Evolutionary conservation across 1,140 invertebrate genomes (phyloP).

Genomic region (Ptiloglossa arizonensis): DNA sequence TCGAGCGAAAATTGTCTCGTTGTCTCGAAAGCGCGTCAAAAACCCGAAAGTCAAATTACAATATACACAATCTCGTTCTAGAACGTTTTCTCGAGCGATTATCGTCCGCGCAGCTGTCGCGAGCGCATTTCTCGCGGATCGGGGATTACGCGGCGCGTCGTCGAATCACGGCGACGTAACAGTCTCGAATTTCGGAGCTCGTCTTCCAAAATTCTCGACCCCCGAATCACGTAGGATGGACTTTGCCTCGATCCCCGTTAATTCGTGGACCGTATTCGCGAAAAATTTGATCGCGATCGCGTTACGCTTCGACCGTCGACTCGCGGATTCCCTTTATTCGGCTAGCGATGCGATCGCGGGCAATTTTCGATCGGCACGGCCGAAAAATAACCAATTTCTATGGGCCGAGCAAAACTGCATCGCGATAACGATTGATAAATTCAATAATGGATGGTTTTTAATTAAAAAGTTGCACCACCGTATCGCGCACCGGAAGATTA

Average conservation of each 20-base stretch:
- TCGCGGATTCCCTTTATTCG: no score
- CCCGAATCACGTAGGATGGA: not conserved
- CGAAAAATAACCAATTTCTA: not conserved
- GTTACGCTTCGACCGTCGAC: not conserved
- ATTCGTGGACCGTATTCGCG: not conserved
- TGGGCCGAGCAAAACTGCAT: not conserved
- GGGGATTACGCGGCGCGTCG: constrained; percentile 25
- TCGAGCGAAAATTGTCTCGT: no score
- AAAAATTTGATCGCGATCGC: not conserved
- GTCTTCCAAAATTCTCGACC: not conserved
- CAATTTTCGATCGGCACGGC: not conserved
- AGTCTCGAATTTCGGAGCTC: not conserved
- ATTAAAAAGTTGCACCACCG: not conserved
- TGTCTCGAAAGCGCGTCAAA: not conserved
- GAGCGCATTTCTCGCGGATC: constrained; percentile 48
- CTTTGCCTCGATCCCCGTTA: constrained; percentile 4
- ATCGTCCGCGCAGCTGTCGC: constrained; percentile 44
- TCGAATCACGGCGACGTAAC: no score
- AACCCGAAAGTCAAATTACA: no score
- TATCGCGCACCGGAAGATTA: not conserved
- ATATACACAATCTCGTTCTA: constrained; percentile 40
- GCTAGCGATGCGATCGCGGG: no score
- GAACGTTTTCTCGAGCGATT: constrained; percentile 49
- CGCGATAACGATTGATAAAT: not conserved
- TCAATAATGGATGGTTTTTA: constrained; percentile 1